phyloP scores from a whole-genome alignment of 2,888 invertebrate species.

The Drosophila rubida region DNA sequence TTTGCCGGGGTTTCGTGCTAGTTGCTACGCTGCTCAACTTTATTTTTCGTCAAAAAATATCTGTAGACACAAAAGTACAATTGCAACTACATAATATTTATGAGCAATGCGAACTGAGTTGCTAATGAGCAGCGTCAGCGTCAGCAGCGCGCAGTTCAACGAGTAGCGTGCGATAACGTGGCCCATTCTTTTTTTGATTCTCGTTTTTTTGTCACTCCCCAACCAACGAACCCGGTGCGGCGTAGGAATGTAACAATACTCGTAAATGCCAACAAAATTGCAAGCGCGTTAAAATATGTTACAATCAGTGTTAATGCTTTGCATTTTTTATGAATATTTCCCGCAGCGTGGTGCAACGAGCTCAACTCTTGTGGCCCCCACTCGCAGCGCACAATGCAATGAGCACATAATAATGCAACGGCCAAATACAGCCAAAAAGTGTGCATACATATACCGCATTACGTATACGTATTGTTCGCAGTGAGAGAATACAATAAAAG shows the following conservation, averaged over 20 bases:
- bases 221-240: neutral
- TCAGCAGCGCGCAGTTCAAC: conserved; percentile 2
- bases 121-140: conserved; percentile 54
- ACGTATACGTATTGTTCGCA: conserved; percentile 25
- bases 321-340: conserved; percentile 73
- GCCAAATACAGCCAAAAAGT: conserved; percentile 16
- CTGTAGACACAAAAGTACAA: neutral
- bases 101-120: conserved; percentile 4
- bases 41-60: neutral
- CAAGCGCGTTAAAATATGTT: conserved; percentile 62
- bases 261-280: conserved; percentile 61
- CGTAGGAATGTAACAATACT: conserved; percentile 37
- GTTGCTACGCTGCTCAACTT: neutral
- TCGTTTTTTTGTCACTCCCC: neutral
- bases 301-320: conserved; percentile 77
- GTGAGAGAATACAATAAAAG: conserved; percentile 61
- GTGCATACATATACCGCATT: conserved; percentile 5
- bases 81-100: conserved; percentile 8
- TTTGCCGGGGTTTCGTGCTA: neutral
- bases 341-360: conserved; percentile 31
- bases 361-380: conserved; percentile 5
- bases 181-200: neutral
- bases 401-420: conserved; percentile 59
- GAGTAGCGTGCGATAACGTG: neutral
- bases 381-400: conserved; percentile 38